Conservation (phyloP, 1,140 invertebrate genomes). For the Apolygus lucorum region DNA sequence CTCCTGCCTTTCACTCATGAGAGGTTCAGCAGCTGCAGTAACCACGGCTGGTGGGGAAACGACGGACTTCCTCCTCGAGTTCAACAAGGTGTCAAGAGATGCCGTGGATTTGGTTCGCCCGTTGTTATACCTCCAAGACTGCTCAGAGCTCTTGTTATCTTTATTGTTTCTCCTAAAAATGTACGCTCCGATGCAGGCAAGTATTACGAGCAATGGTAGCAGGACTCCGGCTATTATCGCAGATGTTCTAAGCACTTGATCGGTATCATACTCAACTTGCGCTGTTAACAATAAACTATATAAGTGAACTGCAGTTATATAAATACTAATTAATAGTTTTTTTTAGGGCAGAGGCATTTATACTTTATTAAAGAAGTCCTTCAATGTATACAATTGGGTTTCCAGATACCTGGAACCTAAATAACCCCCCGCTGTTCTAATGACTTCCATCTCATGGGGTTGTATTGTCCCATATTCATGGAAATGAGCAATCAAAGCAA, state of each 20-base stretch:
- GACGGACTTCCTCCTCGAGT: neutral
- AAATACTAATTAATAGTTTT: too few species aligned
- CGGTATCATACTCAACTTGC: slow-evolving; percentile 50
- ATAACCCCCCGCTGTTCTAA: too few species aligned
- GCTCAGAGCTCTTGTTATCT: too few species aligned
- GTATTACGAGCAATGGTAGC: slow-evolving; percentile 43
- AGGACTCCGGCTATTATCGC: slow-evolving; percentile 43
- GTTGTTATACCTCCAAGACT: too few species aligned
- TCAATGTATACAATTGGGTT: too few species aligned
- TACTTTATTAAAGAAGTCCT: too few species aligned
- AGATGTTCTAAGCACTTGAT: slow-evolving; percentile 41
- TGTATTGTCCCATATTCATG: too few species aligned
- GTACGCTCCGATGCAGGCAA: slow-evolving; percentile 51
- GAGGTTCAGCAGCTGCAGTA: neutral
- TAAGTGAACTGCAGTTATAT: too few species aligned
- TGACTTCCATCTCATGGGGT: too few species aligned
- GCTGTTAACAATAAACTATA: slow-evolving; percentile 40
- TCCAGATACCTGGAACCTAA: too few species aligned
- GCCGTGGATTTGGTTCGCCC: neutral
- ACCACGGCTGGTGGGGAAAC: neutral
- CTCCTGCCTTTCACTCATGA: neutral
- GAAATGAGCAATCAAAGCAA: too few species aligned
- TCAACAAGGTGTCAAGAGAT: neutral
- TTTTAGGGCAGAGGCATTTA: too few species aligned
- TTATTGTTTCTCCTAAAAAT: slow-evolving; percentile 41